Conservation (phyloP, 1,140 invertebrate species). For the Heliconius hewitsoni region DNA sequence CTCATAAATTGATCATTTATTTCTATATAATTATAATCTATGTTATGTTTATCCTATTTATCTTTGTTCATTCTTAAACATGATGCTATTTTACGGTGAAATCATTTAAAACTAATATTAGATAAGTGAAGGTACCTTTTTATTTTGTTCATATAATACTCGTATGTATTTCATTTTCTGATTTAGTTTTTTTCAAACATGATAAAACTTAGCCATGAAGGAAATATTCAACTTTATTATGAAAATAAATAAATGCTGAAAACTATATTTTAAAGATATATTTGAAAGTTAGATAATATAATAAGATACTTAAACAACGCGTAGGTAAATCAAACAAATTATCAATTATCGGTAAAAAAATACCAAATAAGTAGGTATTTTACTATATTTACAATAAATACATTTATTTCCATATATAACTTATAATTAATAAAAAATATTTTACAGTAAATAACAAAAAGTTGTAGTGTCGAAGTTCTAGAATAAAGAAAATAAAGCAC, state of each 20-base stretch:
- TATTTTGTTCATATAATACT: neutral
- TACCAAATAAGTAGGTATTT: neutral
- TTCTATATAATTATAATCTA: constrained; percentile 48
- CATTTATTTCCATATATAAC: constrained; percentile 1
- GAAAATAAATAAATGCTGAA: neutral
- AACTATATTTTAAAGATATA: neutral
- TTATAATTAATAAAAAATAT: neutral
- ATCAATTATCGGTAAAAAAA: neutral
- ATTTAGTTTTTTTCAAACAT: neutral
- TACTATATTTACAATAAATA: constrained; percentile 5
- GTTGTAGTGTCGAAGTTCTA: neutral
- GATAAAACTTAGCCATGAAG: neutral
- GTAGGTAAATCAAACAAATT: neutral
- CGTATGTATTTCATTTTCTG: too few relatives aligned
- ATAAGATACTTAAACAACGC: neutral
- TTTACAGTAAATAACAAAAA: neutral
- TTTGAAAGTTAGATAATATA: neutral
- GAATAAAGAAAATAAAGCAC: neutral
- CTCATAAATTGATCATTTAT: constrained; percentile 56
- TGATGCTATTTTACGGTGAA: constrained; percentile 50
- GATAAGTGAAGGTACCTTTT: neutral
- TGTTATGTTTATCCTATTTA: constrained; percentile 46
- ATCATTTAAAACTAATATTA: neutral
- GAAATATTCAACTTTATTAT: neutral
- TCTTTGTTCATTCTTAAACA: constrained; percentile 64